phyloP scores from a whole-genome alignment of 2,888 invertebrate species.

The Timandra comae region DNA sequence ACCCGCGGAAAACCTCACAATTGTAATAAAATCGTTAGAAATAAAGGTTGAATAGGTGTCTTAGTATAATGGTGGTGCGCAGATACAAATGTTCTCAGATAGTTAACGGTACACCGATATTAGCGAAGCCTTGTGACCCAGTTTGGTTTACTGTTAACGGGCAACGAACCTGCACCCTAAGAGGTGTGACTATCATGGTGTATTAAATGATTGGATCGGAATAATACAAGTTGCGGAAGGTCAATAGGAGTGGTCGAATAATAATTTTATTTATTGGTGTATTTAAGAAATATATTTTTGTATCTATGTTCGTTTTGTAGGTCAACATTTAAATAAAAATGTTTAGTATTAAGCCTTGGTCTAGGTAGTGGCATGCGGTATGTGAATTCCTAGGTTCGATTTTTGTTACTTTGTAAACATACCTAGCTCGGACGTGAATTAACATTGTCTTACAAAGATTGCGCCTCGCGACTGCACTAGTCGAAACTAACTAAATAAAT shows the following conservation, averaged over 20 bases:
- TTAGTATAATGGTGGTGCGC: slow-evolving; percentile 25
- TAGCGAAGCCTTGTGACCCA: slow-evolving; percentile 74
- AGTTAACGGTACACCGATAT: slow-evolving; percentile 63
- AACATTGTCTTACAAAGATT: no score
- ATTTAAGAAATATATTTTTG: no score
- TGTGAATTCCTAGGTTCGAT: no score
- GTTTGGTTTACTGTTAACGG: slow-evolving; percentile 60
- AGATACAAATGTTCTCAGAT: slow-evolving; percentile 50
- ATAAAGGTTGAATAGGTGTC: slow-evolving; percentile 17
- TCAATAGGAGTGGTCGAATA: slow-evolving; percentile 8
- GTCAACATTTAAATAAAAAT: no score
- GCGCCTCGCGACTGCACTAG: no score
- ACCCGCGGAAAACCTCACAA: slow-evolving; percentile 11
- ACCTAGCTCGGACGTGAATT: no score
- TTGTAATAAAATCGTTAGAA: slow-evolving; percentile 1
- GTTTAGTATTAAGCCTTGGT: no score
- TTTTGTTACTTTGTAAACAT: no score
- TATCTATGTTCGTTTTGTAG: no score
- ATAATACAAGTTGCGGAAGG: slow-evolving; percentile 22
- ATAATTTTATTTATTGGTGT: no score
- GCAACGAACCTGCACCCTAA: slow-evolving; percentile 53
- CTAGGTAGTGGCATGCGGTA: no score
- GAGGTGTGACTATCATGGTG: slow-evolving; percentile 24
- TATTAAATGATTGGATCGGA: slow-evolving; percentile 23
- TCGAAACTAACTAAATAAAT: no score